These are phyloP conservation scores for Centropristis striata DNA, from an alignment of 2,113 vertebrate species.

Conservation along the genomic window DNA sequence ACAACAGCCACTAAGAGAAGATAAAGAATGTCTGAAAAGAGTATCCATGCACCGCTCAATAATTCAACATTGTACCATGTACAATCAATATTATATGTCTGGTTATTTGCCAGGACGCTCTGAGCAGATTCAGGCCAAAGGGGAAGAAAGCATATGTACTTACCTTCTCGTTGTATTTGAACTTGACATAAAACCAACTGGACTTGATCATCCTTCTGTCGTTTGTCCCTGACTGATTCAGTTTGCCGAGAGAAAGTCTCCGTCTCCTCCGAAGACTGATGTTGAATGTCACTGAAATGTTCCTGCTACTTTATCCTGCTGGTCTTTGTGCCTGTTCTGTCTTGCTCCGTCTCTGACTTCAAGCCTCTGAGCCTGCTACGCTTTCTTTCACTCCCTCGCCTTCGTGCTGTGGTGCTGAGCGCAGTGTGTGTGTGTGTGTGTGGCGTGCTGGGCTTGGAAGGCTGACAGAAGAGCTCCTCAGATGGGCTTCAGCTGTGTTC, in stretches of 20 bases:
- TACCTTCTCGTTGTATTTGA: slow-evolving; percentile 98
- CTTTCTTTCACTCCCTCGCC: slow-evolving; percentile 60
- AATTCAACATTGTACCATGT: slow-evolving; percentile 16
- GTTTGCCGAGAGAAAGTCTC: slow-evolving; percentile 14
- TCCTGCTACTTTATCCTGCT: slow-evolving; percentile 66
- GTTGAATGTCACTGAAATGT: slow-evolving; percentile 6
- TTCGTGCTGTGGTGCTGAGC: slow-evolving; percentile 24
- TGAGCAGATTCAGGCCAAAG: not conserved
- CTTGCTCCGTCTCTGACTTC: slow-evolving; percentile 59
- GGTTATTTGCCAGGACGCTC: slow-evolving; percentile 11
- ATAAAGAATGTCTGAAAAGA: slow-evolving; percentile 20
- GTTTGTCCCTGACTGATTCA: slow-evolving; percentile 44
- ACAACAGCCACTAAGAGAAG: slow-evolving; percentile 26
- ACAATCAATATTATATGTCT: slow-evolving; percentile 3
- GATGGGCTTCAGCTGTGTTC: slow-evolving; percentile 87
- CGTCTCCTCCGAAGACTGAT: slow-evolving; percentile 38
- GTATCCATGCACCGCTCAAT: slow-evolving; percentile 16
- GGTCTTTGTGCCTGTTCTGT: slow-evolving; percentile 43
- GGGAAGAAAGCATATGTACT: slow-evolving; percentile 65
- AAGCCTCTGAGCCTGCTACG: slow-evolving; percentile 52
- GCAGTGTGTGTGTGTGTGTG: slow-evolving; percentile 35
- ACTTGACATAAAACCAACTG: slow-evolving; percentile 99
- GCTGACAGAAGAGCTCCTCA: slow-evolving; percentile 89
- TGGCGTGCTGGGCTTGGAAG: slow-evolving; percentile 82
- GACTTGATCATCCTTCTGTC: slow-evolving; percentile 96